Base-by-base conservation (phyloP, 2,888 invertebrate genomes). In the Shargacucullia verbasci region DNA sequence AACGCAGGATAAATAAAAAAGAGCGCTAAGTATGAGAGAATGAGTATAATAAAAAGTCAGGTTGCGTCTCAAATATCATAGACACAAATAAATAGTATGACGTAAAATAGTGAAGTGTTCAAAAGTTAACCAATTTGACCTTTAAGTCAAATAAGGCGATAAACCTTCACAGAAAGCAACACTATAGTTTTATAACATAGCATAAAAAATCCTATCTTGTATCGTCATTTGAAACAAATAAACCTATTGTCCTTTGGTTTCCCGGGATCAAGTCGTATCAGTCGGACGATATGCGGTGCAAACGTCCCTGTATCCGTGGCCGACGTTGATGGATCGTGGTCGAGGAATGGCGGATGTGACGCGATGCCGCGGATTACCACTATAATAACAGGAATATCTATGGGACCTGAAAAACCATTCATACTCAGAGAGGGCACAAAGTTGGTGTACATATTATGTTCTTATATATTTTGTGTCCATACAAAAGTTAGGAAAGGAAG, bases 251-350 rank as follows among this genome's bases (percentile, higher is more conserved):
- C 9, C 9, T 25, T 29, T 10, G 20, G 20, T 37, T 48, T 55
- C 41, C 45, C 39, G 35, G 49, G 59, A 69, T 73, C 59, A 63
- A 44, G 47, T 45, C 34, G 56, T 69, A 64, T 73, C 59, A 49
- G 58, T 50, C 54, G 58, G 50, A 53, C 41, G 47, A 59, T 59
- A 62, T 41, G 40, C 39, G 35, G 56, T 50, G 43, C 58, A 67
- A 63, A 73, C 57, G 68, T 57, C 60, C 59, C 50, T 38, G 40
- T 34, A 61, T 52, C 31, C 50, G n/a, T 13, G 13, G 13, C 11
- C 50, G 59, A 64, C 67, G 38, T 70, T 70, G 75, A 72, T 72
- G 61, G 66, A 74, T 70, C 44, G 59, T 59, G 49, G 45, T 13
- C 44, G 37, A 34, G 47, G 54, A 35, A 43, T 34, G 29, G 50